Conservation (phyloP, 2,113 vertebrate species). For the Desmodus rotundus region DNA sequence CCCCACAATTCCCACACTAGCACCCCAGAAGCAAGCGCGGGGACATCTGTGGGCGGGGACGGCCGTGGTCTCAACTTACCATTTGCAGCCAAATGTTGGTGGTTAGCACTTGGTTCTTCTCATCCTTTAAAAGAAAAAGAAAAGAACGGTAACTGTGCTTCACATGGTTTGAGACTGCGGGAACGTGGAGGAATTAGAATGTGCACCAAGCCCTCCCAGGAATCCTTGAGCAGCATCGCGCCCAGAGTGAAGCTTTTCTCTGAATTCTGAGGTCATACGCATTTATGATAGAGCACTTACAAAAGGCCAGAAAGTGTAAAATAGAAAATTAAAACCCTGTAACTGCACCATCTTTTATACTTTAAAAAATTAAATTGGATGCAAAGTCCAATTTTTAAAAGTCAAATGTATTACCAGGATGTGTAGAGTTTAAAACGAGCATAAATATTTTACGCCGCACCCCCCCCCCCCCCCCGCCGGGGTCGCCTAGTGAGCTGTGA, state of each 20-base stretch:
- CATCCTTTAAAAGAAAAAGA: constrained; percentile 85
- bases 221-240: neutral
- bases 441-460: neutral
- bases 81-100: constrained; percentile 95
- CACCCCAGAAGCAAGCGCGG: neutral
- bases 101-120: constrained; percentile 97
- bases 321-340: constrained; percentile 7
- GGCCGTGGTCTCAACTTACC: constrained; percentile 81
- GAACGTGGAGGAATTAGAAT: neutral
- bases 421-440: neutral
- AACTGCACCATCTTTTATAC: neutral
- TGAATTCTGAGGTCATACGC: constrained; percentile 9
- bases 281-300: neutral
- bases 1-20: neutral
- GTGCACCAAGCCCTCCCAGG: neutral
- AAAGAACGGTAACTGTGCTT: neutral
- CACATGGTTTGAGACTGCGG: neutral
- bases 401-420: neutral
- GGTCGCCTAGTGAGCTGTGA: neutral
- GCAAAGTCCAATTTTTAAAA: neutral
- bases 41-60: accelerated
- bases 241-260: neutral
- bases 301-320: neutral
- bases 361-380: neutral
- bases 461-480: no score